Evolutionary conservation across 1,140 invertebrate species (phyloP).

Genomic region (Cardiocondyla obscurior): DNA sequence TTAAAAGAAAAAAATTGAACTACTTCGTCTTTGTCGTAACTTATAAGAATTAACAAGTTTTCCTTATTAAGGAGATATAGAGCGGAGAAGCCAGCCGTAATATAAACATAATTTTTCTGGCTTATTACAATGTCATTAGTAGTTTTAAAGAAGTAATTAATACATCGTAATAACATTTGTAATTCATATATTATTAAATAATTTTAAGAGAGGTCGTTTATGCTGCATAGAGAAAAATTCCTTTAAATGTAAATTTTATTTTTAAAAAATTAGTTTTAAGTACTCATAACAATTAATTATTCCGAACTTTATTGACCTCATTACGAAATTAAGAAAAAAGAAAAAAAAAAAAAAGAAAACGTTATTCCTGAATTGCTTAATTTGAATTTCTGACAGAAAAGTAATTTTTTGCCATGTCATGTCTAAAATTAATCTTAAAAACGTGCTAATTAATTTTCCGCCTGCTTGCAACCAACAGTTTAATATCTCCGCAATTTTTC

Average conservation of each 20-base stretch:
- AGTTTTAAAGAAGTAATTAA: constrained; percentile 4
- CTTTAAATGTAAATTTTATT: constrained; percentile 1
- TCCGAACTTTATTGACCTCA: neutral
- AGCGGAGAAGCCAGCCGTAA: constrained; percentile 27
- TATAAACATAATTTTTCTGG: constrained; percentile 29
- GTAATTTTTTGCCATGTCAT: neutral
- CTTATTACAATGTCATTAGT: neutral
- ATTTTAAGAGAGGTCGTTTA: neutral
- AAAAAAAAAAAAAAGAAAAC: too few species aligned
- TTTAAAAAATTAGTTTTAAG: neutral
- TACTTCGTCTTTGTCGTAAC: constrained; percentile 15
- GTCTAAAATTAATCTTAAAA: neutral
- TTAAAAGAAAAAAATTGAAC: neutral
- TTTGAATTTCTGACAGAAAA: neutral
- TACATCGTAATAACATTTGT: neutral
- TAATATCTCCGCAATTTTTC: constrained; percentile 1
- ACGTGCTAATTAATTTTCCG: neutral
- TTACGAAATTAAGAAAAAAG: neutral
- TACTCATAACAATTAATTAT: neutral
- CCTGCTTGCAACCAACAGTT: neutral
- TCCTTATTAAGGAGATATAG: constrained; percentile 42
- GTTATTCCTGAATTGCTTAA: neutral
- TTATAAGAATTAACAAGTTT: constrained; percentile 36
- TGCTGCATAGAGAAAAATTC: neutral
- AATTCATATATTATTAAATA: neutral